Evolutionary conservation across 2,888 invertebrate species (phyloP).

Genomic region (Tupiocoris notatus): DNA sequence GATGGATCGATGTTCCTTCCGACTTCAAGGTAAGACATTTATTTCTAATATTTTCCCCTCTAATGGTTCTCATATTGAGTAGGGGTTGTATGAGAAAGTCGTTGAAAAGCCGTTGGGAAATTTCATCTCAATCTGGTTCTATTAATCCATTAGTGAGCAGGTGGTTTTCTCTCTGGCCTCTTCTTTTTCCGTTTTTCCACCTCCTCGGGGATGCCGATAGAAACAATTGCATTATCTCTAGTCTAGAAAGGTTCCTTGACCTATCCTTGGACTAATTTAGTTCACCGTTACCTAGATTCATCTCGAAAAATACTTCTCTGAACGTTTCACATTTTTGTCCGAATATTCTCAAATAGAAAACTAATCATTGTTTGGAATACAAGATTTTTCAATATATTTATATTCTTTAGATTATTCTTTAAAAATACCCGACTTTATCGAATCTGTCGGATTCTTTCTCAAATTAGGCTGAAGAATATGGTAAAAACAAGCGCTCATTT

Average conservation of each 20-base stretch:
- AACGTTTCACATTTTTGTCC: background rate
- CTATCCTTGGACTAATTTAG: background rate
- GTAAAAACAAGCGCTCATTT: too few species aligned
- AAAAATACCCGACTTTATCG: too few species aligned
- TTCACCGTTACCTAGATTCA: background rate
- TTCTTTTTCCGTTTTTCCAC: background rate
- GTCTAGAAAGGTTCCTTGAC: background rate
- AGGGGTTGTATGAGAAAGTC: background rate
- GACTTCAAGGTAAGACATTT: constrained; percentile 65
- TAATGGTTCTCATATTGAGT: background rate
- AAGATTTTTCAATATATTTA: too few species aligned
- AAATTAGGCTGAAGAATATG: too few species aligned
- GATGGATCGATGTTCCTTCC: constrained; percentile 82
- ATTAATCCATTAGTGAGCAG: background rate
- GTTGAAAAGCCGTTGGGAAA: background rate
- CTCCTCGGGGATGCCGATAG: background rate
- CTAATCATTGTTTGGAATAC: too few species aligned
- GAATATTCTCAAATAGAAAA: too few species aligned
- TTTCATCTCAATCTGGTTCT: background rate
- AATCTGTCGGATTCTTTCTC: too few species aligned
- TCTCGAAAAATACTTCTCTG: background rate
- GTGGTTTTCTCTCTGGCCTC: background rate
- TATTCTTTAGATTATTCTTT: too few species aligned
- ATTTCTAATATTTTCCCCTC: background rate
- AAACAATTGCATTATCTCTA: background rate